Percentiles rank a stretch among this genome's conserved stretches.
Evolutionary conservation across 2,888 invertebrate genomes (phyloP).

Genomic region (Troides oblongomaculatus): DNA sequence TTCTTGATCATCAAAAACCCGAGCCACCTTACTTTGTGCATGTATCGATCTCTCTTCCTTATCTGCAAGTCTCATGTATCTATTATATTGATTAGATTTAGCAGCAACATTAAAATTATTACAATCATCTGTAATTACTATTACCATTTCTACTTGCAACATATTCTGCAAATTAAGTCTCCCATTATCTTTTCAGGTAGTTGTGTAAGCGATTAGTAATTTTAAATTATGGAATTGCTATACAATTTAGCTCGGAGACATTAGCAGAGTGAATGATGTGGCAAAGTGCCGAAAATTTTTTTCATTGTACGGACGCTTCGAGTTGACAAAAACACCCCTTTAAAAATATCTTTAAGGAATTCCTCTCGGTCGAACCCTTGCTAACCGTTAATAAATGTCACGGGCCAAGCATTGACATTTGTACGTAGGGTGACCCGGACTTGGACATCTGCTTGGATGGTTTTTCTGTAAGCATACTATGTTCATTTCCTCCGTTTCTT

Average conservation of each 20-base stretch:
- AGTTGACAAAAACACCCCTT: slow-evolving; percentile 44
- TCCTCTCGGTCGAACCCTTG: slow-evolving; percentile 59
- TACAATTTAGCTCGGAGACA: neutral
- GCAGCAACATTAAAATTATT: too few relatives aligned
- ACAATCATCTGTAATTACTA: too few relatives aligned
- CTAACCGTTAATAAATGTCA: slow-evolving; percentile 74
- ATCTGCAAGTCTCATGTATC: too few relatives aligned
- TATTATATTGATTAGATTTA: too few relatives aligned
- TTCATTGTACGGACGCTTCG: slow-evolving; percentile 34
- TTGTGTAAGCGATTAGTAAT: too few relatives aligned
- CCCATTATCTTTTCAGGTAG: too few relatives aligned
- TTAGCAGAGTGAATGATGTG: neutral
- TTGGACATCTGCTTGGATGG: slow-evolving; percentile 42
- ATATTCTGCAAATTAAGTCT: too few relatives aligned
- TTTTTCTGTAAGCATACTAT: slow-evolving; percentile 38
- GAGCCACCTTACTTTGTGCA: too few relatives aligned
- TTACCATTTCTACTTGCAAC: too few relatives aligned
- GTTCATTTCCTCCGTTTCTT: slow-evolving; percentile 47
- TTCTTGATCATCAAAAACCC: too few relatives aligned
- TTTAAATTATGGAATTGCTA: neutral
- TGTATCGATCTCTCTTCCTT: too few relatives aligned
- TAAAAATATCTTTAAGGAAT: slow-evolving; percentile 61
- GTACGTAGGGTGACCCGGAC: slow-evolving; percentile 29
- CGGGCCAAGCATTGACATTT: slow-evolving; percentile 33
- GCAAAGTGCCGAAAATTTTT: slow-evolving; percentile 4